Evolutionary conservation across 2,888 invertebrate genomes (phyloP), one percentile per base, ranked within the genome.

Genomic region (Acleris cristana): DNA sequence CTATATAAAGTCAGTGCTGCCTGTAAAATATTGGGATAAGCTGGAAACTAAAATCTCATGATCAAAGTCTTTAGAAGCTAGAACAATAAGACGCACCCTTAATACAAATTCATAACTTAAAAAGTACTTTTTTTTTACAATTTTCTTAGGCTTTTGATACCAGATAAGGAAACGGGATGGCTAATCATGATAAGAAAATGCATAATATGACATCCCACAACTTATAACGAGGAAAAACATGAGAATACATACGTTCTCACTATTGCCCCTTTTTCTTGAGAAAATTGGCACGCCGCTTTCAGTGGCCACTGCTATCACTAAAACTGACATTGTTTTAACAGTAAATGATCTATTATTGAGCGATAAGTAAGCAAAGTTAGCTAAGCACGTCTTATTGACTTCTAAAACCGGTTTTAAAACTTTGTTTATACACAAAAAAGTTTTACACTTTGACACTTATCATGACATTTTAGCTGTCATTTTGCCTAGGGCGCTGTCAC

Each of bases 231-330:
- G 21, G 5, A 23, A 40, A 61, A 51, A n/a, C 0, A 49, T 49
- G 61, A 34, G 8, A 44, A 56, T 30, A 75, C 87, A 88, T 92
- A 97, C 96, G 87, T 94, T 94, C 76, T 97, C 97, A 74, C 95
- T 94, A 78, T 95, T 96, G 40, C 97, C 98, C 76, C 96, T 96
- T 89, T 96, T 97, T 72, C 97, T 94, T 1, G 96, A 95, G 91
- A 98, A 98, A 81, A 98, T 94, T 16, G 98, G 98, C 23, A 98
- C 94, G 8, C 98, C 98, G 73, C 98, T 97, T 74, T 95, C 95
- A 64, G 96, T 95, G 57, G 97, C 97, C 69, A 98, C 93, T 76
- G 97, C 98, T 84, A 98, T 95, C 64, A 98, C 89, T 83, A 97
- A 95, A 59, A 96, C 95, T 34, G 97, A 96, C 97, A 97, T 97